phyloP scores from a whole-genome alignment of 2,888 invertebrate species.

The Agriotes lineatus region DNA sequence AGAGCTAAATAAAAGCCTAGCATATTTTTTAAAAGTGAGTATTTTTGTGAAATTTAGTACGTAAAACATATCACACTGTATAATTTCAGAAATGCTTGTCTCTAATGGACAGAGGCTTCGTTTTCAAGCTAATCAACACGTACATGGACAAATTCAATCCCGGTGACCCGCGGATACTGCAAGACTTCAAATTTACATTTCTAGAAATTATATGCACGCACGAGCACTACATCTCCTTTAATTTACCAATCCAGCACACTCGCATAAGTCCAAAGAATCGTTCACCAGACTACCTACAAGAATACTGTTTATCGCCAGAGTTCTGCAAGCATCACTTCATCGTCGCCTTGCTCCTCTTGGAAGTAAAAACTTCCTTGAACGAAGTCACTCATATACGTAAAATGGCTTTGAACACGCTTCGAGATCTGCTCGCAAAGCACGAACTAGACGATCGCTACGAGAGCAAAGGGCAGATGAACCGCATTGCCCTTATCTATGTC shows the following conservation, averaged over 20 bases:
- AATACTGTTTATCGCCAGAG: constrained; percentile 80
- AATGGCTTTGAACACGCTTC: constrained; percentile 81
- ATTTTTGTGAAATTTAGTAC: background rate
- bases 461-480: constrained; percentile 81
- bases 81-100: constrained; percentile 82
- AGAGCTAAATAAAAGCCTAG: constrained; percentile 89
- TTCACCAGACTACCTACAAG: constrained; percentile 68
- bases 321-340: constrained; percentile 94
- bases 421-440: constrained; percentile 93
- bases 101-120: constrained; percentile 94
- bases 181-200: constrained; percentile 93
- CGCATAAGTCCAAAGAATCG: constrained; percentile 71
- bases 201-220: constrained; percentile 92
- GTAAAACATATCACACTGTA: background rate
- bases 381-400: constrained; percentile 88
- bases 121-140: constrained; percentile 88
- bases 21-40: constrained; percentile 86
- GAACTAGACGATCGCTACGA: constrained; percentile 87
- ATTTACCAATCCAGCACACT: constrained; percentile 84
- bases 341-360: constrained; percentile 88
- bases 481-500: constrained; percentile 91
- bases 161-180: constrained; percentile 83
- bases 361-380: constrained; percentile 87
- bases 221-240: constrained; percentile 94
- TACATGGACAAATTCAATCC: constrained; percentile 89